Base-by-base conservation (phyloP, 92 coral and sea anemone genomes). In the Porites evermanni region DNA sequence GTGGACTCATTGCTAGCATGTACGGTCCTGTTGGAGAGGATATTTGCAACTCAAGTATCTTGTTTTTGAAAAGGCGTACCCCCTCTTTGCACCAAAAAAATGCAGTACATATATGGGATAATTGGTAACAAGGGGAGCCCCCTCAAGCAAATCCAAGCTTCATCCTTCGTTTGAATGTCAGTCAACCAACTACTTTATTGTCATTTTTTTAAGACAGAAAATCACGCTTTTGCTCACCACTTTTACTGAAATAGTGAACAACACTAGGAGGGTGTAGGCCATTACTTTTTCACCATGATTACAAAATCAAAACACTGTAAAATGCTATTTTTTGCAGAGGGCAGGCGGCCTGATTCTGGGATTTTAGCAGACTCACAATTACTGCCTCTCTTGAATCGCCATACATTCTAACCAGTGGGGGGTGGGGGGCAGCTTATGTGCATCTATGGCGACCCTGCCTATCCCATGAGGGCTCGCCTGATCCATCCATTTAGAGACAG, bases 291-390 rank as follows among this genome's bases (percentile, higher is more conserved):
- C 81, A 77, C 70, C 70, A 77, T 77, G 81, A 77, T 77, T 60
- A 77, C 81, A 77, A 61, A 79, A 44, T 79, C 74, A 64, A 73
- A 79, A 79, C 73, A 61, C 81, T 77, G 81, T 77, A 60, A 77
- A 77, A 77, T 64, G 60, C n/a, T 64, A 53, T 64, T 79, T 53
- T 67, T 79, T 79, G 61, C 63, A 79, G 73, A 79, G 83, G 83
- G 64, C 24, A 64, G 83, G 20, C 47, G 83, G 83, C 74, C 47
- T 52, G 64, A 79, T 16, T 64, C 83, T 66, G 64, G 73, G 64
- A 79, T 79, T 64, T 79, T 79, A 64, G 72, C 73, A n/a, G 83
- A 79, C 72, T 79, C 83, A 79, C 73, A 66, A 64, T 79, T 78
- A 64, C 82, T 64, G 60, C 70, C 59, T 38, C 32, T 63, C 60